Conservation (phyloP, 2,797 vertebrate genomes). For the Hippoglossus hippoglossus region DNA sequence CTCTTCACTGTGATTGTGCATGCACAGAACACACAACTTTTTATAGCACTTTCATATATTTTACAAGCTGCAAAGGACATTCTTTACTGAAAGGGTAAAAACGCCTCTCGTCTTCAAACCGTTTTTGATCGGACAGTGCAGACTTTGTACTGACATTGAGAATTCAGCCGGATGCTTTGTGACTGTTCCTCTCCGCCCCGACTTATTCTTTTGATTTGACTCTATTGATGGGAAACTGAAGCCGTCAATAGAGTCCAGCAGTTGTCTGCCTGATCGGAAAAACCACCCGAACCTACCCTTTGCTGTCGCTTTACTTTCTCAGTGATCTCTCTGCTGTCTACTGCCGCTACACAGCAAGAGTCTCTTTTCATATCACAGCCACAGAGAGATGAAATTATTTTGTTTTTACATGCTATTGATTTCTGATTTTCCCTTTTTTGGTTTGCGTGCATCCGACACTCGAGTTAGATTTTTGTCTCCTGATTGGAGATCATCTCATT, state of each 20-base stretch:
- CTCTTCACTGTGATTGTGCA: constrained; percentile 58
- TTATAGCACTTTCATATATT: constrained; percentile 82
- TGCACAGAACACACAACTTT: constrained; percentile 60
- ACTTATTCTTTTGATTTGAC: constrained; percentile 49
- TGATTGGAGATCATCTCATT: constrained; percentile 29
- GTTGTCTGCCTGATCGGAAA: constrained; percentile 50
- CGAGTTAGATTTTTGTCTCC: constrained; percentile 40
- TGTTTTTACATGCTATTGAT: constrained; percentile 33
- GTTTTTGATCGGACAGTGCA: constrained; percentile 52
- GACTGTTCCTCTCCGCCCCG: constrained; percentile 40
- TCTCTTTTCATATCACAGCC: constrained; percentile 53
- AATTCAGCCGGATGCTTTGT: constrained; percentile 59
- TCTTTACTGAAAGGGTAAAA: constrained; percentile 88
- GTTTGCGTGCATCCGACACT: constrained; percentile 46
- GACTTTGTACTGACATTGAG: constrained; percentile 49
- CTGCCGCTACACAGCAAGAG: constrained; percentile 18
- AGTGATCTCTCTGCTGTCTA: constrained; percentile 49
- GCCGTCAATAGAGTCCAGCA: constrained; percentile 58
- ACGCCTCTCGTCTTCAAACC: constrained; percentile 60
- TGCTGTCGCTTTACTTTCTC: constrained; percentile 24
- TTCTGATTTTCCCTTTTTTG: constrained; percentile 38
- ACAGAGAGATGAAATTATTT: constrained; percentile 47
- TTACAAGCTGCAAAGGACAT: constrained; percentile 90
- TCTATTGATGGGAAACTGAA: constrained; percentile 54
- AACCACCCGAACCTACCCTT: constrained; percentile 35